phyloP scores from a whole-genome alignment of 2,113 vertebrate species.

The Spea multiplicata region DNA sequence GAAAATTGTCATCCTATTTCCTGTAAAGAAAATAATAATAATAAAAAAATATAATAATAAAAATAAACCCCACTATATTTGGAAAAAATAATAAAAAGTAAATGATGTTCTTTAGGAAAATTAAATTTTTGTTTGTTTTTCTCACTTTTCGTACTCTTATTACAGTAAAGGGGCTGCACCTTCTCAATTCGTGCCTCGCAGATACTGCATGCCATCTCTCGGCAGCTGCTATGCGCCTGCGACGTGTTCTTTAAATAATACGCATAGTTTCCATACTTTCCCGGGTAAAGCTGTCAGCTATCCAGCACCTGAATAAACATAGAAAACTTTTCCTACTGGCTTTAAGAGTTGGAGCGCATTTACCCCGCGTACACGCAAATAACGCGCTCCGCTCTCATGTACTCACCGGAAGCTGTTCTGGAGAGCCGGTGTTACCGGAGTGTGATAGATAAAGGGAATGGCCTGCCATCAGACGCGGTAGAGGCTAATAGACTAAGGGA shows the following conservation, averaged over 20 bases:
- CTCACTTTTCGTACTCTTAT: no score
- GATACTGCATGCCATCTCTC: background rate
- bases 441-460: no score
- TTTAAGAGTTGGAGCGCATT: constrained; percentile 5
- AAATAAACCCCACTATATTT: no score
- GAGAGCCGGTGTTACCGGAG: background rate
- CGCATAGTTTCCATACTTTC: constrained; percentile 31
- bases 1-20: no score
- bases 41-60: no score
- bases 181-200: background rate
- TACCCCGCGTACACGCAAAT: background rate
- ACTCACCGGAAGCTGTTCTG: no score
- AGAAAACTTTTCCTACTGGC: constrained; percentile 5
- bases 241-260: constrained; percentile 31
- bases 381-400: background rate
- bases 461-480: no score
- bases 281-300: constrained; percentile 28
- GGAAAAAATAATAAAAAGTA: no score
- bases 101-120: no score
- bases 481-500: no score
- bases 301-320: constrained; percentile 31
- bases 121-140: no score
- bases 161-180: background rate
- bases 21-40: no score
- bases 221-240: constrained; percentile 20